Percentiles rank a stretch among this genome's conserved stretches.
Evolutionary conservation across 2,113 vertebrate genomes (phyloP).

Genomic region (Suricata suricatta): DNA sequence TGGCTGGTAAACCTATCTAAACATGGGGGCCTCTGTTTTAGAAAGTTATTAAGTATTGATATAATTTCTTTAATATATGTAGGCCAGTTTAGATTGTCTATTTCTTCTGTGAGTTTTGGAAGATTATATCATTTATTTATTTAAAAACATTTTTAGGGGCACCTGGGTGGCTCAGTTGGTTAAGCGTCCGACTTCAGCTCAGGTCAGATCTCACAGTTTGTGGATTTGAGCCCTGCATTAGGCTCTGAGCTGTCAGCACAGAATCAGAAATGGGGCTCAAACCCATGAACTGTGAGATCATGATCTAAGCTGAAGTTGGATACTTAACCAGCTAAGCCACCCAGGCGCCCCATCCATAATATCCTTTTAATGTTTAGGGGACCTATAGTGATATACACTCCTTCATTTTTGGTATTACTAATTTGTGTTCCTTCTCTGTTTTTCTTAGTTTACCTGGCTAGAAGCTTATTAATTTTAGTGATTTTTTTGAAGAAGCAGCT

Average conservation of each 20-base stretch:
- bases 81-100: background rate
- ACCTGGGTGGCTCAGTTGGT: too few relatives aligned
- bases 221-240: too few relatives aligned
- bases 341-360: background rate
- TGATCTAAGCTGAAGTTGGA: too few relatives aligned
- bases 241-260: too few relatives aligned
- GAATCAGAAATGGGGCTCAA: too few relatives aligned
- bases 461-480: background rate
- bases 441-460: background rate
- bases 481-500: background rate
- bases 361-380: background rate
- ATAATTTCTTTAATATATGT: background rate
- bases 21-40: background rate
- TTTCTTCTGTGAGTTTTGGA: background rate
- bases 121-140: background rate
- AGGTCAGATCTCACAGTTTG: too few relatives aligned
- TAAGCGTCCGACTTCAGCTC: too few relatives aligned
- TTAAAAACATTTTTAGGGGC: too few relatives aligned
- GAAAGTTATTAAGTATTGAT: background rate
- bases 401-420: background rate
- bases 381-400: background rate
- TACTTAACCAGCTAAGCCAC: too few relatives aligned
- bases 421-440: background rate
- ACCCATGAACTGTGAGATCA: too few relatives aligned
- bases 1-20: background rate